Conservation (phyloP, 2,888 invertebrate genomes). For the Margaritifera margaritifera region DNA sequence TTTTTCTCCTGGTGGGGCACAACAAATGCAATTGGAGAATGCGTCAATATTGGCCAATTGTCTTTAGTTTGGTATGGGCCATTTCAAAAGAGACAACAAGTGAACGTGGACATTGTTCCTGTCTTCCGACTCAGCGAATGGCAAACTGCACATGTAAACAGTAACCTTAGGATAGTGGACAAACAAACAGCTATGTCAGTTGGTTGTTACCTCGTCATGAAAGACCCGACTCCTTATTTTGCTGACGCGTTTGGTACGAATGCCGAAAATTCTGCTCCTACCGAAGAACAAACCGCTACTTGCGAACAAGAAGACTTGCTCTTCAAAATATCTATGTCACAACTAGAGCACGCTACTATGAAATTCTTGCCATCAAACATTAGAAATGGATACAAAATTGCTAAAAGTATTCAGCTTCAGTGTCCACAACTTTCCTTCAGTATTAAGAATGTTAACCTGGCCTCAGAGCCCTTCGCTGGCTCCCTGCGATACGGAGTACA, state of each 20-base stretch:
- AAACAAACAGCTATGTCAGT: neutral
- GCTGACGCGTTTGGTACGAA: neutral
- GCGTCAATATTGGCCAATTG: constrained; percentile 17
- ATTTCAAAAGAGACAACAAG: constrained; percentile 4
- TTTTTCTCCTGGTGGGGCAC: constrained; percentile 11
- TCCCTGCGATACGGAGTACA: neutral
- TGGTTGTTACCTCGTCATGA: constrained; percentile 23
- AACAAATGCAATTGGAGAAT: constrained; percentile 16
- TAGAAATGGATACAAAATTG: constrained; percentile 18
- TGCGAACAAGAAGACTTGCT: constrained; percentile 2
- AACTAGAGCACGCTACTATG: constrained; percentile 21
- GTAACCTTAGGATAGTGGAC: neutral
- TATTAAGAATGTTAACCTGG: neutral
- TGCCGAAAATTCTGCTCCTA: neutral
- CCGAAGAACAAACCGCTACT: neutral
- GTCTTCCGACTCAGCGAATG: constrained; percentile 9
- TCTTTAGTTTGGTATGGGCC: constrained; percentile 18
- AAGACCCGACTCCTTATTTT: constrained; percentile 3
- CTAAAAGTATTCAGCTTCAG: constrained; percentile 18
- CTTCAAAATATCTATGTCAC: constrained; percentile 20
- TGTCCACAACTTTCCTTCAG: constrained; percentile 11
- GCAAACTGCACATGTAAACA: constrained; percentile 6
- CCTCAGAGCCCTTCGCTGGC: too few species aligned
- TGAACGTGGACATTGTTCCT: constrained; percentile 18
- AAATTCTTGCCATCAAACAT: constrained; percentile 8